Evolutionary conservation across 2,797 vertebrate species (phyloP), one percentile per base, ranked within the genome.

Genomic region (Mallotus villosus): DNA sequence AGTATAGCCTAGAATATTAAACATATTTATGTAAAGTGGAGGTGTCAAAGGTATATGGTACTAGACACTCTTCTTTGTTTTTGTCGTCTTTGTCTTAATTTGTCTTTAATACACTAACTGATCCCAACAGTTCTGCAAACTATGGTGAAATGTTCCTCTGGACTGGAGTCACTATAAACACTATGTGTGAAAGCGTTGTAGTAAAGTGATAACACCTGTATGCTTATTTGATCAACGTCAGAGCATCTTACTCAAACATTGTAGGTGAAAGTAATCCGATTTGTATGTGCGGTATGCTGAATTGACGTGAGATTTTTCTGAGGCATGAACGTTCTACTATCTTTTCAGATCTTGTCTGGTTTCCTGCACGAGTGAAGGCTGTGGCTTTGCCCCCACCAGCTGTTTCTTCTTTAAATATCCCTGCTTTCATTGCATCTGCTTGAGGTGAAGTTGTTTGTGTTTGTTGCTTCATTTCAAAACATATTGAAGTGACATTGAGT

Each of bases 291-390:
- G 11, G 3, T 37, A 9, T 46, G 41, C 41, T 46, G 41, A 46
- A 46, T 12, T 46, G 41, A 46, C 9, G 12, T 46, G 41, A 46
- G 41, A 46, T 46, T 46, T 46, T 8, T 46, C 37, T 81, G 70
- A 66, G 51, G 51, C 53, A 24, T 25, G 37, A 32, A 14, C 64
- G 34, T 1, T 12, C 25, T 4, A 51, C 25, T 78, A 49, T 80
- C 25, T 77, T 69, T 62, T 80, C 69, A 68, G 55, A 70, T 71
- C 65, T 77, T 53, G 37, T 74, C 76, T 59, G 16, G 70, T 61
- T 90, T 90, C 86, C 88, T 86, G 88, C 85, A 73, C 79, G 70
- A 82, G 51, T 68, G 51, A 25, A 62, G 55, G 68, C 64, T 81
- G 84, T 60, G 82, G 86, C 68, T 88, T 81, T 55, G 62, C 64